A percentile compares a stretch with the other conserved stretches of the same genome.
Evolutionary conservation across 1,140 invertebrate genomes (phyloP).

Genomic region (Leptonema lineaticorne): DNA sequence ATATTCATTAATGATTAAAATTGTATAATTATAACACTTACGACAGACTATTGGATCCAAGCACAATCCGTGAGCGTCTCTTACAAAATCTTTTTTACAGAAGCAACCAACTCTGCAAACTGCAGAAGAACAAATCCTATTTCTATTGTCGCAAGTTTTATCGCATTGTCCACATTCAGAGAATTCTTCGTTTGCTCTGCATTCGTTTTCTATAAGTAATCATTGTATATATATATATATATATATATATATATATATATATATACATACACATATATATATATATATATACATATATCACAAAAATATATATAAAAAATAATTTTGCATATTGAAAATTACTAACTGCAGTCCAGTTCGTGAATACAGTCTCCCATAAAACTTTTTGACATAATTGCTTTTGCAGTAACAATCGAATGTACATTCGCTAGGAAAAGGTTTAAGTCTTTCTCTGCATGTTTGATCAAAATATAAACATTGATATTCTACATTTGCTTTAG

Average conservation of each 20-base stretch:
- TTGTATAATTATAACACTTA: background rate
- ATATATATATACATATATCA: background rate
- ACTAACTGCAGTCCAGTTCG: background rate
- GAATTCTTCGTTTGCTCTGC: background rate
- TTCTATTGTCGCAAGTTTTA: background rate
- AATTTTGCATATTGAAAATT: background rate
- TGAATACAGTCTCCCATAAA: constrained; percentile 6
- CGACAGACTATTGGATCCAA: background rate
- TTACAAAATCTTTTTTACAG: background rate
- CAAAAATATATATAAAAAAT: background rate
- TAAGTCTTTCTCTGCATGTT: constrained; percentile 1
- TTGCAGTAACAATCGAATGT: constrained; percentile 3
- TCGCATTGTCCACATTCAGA: background rate
- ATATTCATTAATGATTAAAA: too few species aligned
- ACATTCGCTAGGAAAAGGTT: background rate
- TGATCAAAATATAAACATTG: background rate
- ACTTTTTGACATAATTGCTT: constrained; percentile 6
- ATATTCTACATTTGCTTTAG: background rate
- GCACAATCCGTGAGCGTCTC: background rate
- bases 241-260: background rate
- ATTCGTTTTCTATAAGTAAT: background rate
- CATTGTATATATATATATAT: background rate
- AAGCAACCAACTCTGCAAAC: background rate
- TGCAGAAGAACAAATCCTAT: background rate
- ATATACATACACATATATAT: background rate